Evolutionary conservation across 2,113 vertebrate species (phyloP).

Genomic region (Pseudorhombus dupliciocellatus): DNA sequence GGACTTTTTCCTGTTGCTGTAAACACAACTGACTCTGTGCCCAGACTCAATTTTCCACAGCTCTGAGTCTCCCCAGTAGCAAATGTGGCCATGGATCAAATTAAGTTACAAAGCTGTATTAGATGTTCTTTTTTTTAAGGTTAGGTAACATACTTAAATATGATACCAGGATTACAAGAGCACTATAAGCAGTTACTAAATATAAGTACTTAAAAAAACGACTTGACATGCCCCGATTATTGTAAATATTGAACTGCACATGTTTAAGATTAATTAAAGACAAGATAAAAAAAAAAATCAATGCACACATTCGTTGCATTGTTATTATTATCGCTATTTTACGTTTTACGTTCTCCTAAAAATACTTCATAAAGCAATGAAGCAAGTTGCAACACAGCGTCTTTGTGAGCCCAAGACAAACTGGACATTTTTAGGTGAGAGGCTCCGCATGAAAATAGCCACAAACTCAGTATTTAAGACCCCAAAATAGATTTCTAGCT

Average conservation of each 20-base stretch:
- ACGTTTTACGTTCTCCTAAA: slow-evolving; percentile 19
- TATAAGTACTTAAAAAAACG: neutral
- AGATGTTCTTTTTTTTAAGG: neutral
- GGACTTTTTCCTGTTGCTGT: too few species aligned
- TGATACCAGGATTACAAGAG: neutral
- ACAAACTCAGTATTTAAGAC: neutral
- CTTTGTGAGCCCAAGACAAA: slow-evolving; percentile 51
- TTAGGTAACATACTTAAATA: neutral
- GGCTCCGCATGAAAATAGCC: slow-evolving; percentile 27
- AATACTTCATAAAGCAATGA: slow-evolving; percentile 54
- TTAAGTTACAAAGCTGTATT: neutral
- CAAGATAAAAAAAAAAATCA: neutral
- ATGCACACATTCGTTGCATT: neutral
- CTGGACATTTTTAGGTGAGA: slow-evolving; percentile 31
- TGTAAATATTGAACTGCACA: neutral
- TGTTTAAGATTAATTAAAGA: neutral
- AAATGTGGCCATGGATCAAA: neutral
- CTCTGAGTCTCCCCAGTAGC: neutral
- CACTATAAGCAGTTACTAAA: neutral
- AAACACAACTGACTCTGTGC: too few species aligned
- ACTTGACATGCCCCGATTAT: neutral
- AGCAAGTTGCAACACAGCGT: slow-evolving; percentile 31
- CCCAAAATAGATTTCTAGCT: slow-evolving; percentile 44
- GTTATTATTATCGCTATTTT: slow-evolving; percentile 2
- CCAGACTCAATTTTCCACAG: too few species aligned